Percentiles rank a stretch among this genome's conserved stretches.
Conservation (phyloP, 2,113 vertebrate species). For the Otolemur garnettii region DNA sequence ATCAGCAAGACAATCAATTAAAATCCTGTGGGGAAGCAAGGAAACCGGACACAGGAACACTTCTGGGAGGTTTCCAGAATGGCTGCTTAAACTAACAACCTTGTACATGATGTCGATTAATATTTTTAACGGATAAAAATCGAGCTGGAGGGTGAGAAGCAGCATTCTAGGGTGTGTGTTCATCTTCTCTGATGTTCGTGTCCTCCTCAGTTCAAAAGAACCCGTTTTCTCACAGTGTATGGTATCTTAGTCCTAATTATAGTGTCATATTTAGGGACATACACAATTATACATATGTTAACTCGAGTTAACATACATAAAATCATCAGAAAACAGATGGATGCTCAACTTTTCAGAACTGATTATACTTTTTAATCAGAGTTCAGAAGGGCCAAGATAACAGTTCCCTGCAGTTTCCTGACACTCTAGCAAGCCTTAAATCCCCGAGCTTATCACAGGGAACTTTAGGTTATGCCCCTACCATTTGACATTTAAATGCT, state of each 20-base stretch:
- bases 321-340: constrained; percentile 64
- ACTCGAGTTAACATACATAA: constrained; percentile 55
- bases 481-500: neutral
- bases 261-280: neutral
- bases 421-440: neutral
- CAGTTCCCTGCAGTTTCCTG: neutral
- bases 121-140: neutral
- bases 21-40: neutral
- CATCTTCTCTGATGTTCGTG: neutral
- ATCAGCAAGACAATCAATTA: constrained; percentile 40
- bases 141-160: neutral
- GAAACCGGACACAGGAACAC: neutral
- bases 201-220: constrained; percentile 31
- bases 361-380: constrained; percentile 62
- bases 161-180: neutral
- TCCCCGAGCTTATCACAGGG: neutral
- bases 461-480: neutral
- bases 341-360: constrained; percentile 55
- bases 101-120: neutral
- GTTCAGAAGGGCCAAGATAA: constrained; percentile 33
- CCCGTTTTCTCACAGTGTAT: neutral
- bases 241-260: constrained; percentile 3
- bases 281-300: neutral
- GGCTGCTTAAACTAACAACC: neutral
- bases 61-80: neutral